Conservation (phyloP, 1,140 invertebrate species). For the Caenorhabditis inopinata region DNA sequence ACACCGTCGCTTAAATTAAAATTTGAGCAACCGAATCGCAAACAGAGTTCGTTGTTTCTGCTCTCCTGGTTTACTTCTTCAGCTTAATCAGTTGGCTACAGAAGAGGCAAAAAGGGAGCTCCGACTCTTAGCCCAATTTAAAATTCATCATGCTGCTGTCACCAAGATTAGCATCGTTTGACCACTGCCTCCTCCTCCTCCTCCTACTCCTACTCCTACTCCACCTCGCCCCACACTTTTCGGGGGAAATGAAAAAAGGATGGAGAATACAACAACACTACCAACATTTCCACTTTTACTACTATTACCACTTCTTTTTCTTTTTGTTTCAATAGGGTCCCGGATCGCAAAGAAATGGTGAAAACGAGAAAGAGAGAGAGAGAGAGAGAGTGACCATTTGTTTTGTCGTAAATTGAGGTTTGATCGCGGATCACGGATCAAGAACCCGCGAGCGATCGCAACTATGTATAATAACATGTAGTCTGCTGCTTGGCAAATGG, state of each 20-base stretch:
- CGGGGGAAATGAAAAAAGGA: constrained; percentile 4
- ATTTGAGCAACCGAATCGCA: not conserved
- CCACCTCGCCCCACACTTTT: too few species aligned
- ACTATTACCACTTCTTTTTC: not conserved
- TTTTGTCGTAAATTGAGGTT: constrained; percentile 18
- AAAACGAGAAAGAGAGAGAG: not conserved
- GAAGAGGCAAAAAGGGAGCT: not conserved
- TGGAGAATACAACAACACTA: not conserved
- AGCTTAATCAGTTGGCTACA: not conserved
- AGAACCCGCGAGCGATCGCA: too few species aligned
- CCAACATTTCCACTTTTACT: too few species aligned
- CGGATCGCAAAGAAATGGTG: not conserved
- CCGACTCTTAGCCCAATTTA: constrained; percentile 2
- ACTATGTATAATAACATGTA: too few species aligned
- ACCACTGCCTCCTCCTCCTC: too few species aligned
- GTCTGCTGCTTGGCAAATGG: too few species aligned
- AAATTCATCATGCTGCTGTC: constrained; percentile 23
- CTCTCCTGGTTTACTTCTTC: not conserved
- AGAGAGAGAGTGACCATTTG: too few species aligned
- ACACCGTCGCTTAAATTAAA: not conserved
- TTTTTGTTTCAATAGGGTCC: constrained; percentile 9
- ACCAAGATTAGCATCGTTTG: constrained; percentile 27
- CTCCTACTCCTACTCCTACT: not conserved
- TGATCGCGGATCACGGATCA: not conserved
- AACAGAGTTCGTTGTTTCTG: not conserved